Conservation (phyloP, 92 coral and sea anemone species). For the Muricea muricata region DNA sequence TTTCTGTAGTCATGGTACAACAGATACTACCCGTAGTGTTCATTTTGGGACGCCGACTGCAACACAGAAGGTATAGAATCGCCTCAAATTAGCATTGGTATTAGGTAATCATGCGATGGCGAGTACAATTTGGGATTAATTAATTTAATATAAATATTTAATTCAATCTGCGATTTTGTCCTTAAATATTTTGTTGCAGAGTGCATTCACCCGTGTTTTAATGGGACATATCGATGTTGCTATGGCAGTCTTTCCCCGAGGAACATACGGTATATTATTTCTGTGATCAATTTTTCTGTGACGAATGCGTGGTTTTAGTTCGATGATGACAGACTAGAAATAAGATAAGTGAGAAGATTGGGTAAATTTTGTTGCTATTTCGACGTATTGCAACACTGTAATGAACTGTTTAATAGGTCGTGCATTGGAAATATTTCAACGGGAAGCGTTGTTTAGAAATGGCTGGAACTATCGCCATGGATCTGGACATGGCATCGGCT, state of each 20-base stretch:
- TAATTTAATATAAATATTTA: too few species aligned
- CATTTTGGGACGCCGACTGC: conserved; percentile 93
- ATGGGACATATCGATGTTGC: conserved; percentile 83
- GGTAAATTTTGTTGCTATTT: too few species aligned
- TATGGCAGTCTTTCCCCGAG: conserved; percentile 74
- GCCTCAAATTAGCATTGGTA: neutral
- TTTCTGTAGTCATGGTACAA: conserved; percentile 87
- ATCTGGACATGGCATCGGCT: conserved; percentile 97
- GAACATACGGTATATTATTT: conserved; percentile 72
- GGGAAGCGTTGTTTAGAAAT: conserved; percentile 90
- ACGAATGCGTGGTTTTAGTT: too few species aligned
- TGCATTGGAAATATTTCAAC: conserved; percentile 87
- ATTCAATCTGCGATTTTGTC: too few species aligned
- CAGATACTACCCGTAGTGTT: conserved; percentile 84
- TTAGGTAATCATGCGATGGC: neutral
- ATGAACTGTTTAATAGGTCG: conserved; percentile 88
- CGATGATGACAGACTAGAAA: too few species aligned
- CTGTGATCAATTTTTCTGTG: neutral
- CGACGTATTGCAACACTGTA: conserved; percentile 83
- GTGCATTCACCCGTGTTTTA: conserved; percentile 89
- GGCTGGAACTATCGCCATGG: conserved; percentile 95
- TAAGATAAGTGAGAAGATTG: too few species aligned
- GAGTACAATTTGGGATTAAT: too few species aligned
- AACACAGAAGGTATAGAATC: conserved; percentile 69
- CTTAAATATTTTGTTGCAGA: conserved; percentile 47